phyloP scores from a whole-genome alignment of 2,113 vertebrate species.

The Sardina pilchardus region DNA sequence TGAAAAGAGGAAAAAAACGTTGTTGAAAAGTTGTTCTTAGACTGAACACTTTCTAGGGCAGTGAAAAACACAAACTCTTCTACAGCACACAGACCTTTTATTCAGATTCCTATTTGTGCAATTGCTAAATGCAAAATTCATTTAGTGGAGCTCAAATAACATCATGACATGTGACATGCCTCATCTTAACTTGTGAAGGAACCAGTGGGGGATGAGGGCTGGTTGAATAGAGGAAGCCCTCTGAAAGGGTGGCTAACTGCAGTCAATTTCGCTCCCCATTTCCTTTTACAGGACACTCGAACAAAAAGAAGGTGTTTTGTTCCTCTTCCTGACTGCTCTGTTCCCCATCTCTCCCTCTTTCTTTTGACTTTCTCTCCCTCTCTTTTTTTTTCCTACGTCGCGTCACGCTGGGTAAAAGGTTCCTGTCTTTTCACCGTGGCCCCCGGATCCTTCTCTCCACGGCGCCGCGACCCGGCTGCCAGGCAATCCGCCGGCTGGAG shows the following conservation, averaged over 20 bases:
- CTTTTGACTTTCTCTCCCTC: neutral
- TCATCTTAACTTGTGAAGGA: slow-evolving; percentile 41
- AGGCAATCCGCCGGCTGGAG: slow-evolving; percentile 33
- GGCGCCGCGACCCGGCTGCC: slow-evolving; percentile 38
- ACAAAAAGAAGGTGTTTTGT: slow-evolving; percentile 34
- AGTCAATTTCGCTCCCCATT: slow-evolving; percentile 63
- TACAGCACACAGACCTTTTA: neutral
- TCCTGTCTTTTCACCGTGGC: slow-evolving; percentile 26
- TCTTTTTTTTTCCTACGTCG: neutral
- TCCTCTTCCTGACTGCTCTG: slow-evolving; percentile 35
- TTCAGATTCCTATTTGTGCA: neutral
- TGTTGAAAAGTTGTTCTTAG: slow-evolving; percentile 35
- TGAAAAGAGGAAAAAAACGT: slow-evolving; percentile 45
- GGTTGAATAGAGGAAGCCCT: slow-evolving; percentile 47
- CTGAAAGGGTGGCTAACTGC: slow-evolving; percentile 60
- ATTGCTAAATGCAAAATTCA: slow-evolving; percentile 24
- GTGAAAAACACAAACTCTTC: neutral
- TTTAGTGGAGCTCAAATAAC: slow-evolving; percentile 20
- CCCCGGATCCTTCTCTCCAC: slow-evolving; percentile 25
- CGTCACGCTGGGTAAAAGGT: slow-evolving; percentile 39
- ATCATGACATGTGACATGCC: slow-evolving; percentile 34
- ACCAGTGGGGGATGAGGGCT: slow-evolving; percentile 49
- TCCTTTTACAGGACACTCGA: slow-evolving; percentile 44
- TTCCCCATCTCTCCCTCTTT: neutral
- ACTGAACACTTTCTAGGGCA: slow-evolving; percentile 2